A percentile compares a stretch with the other conserved stretches of the same genome.
These are phyloP conservation scores for Dexiosoma caninum DNA, from an alignment of 2,888 invertebrate genomes.

Conservation along the genomic window DNA sequence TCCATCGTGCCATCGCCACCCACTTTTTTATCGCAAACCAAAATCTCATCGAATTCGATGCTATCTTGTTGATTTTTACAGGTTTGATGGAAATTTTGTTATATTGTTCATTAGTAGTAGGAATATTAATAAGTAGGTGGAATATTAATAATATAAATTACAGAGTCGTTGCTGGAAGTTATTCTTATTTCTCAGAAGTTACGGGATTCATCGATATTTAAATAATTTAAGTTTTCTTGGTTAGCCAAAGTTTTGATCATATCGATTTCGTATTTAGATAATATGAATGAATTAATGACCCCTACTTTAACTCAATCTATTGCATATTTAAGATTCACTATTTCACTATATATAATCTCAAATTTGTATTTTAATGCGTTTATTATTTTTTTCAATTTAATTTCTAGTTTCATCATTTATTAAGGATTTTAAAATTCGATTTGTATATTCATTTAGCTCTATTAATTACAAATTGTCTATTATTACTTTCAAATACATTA, in stretches of 20 bases:
- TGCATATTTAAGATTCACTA: constrained; percentile 53
- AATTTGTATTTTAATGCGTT: constrained; percentile 26
- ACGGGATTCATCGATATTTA: constrained; percentile 61
- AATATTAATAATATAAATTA: constrained; percentile 62
- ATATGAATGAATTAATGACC: constrained; percentile 57
- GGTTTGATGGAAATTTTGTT: no score
- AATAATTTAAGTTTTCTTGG: constrained; percentile 49
- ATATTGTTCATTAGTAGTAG: no score
- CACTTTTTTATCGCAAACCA: no score
- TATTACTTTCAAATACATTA: constrained; percentile 54
- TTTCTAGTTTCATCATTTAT: background rate
- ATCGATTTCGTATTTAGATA: constrained; percentile 56
- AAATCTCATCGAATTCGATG: no score
- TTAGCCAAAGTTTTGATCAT: constrained; percentile 50
- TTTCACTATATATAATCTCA: constrained; percentile 54
- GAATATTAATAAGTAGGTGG: no score
- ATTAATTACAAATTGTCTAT: constrained; percentile 54
- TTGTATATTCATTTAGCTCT: constrained; percentile 31
- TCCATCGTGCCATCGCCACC: no score
- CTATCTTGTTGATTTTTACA: no score
- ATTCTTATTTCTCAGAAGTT: constrained; percentile 61
- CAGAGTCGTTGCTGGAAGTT: constrained; percentile 39
- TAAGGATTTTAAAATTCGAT: background rate
- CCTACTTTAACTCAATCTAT: constrained; percentile 57
- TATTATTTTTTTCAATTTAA: no score